These are phyloP conservation scores for Camptogramma bilineatum DNA, from an alignment of 2,888 invertebrate species.

Conservation along the genomic window DNA sequence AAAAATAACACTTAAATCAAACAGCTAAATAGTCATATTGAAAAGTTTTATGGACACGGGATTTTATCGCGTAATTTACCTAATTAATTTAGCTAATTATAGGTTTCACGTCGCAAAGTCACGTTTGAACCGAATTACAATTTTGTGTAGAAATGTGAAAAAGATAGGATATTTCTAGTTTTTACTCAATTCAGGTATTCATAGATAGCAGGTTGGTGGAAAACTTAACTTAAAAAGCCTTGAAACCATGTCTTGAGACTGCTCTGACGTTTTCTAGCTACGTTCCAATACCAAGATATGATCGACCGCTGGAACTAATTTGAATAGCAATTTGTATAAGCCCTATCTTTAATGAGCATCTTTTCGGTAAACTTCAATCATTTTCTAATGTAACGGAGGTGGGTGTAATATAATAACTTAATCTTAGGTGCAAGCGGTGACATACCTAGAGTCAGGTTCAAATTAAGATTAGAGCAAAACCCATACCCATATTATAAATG, in stretches of 20 bases:
- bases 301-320: constrained; percentile 58
- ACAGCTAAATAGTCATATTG: no score
- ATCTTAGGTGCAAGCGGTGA: constrained; percentile 1
- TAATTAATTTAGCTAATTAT: no score
- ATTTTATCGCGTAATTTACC: no score
- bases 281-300: constrained; percentile 45
- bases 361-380: constrained; percentile 63
- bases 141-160: background rate
- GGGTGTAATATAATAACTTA: constrained; percentile 12
- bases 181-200: background rate
- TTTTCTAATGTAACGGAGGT: constrained; percentile 28
- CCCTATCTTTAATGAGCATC: constrained; percentile 62
- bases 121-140: no score
- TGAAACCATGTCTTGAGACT: background rate
- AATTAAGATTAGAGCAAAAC: no score
- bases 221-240: no score
- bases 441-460: background rate
- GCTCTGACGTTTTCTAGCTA: constrained; percentile 4
- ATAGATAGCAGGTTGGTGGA: background rate
- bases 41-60: no score
- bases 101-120: no score
- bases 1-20: no score
- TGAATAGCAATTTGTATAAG: constrained; percentile 60
- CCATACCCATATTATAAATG: no score
- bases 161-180: background rate